Percentiles rank a stretch among this genome's conserved stretches.
These are phyloP conservation scores for Alligator sinensis DNA, from an alignment of 2,113 vertebrate species.

Conservation along the genomic window DNA sequence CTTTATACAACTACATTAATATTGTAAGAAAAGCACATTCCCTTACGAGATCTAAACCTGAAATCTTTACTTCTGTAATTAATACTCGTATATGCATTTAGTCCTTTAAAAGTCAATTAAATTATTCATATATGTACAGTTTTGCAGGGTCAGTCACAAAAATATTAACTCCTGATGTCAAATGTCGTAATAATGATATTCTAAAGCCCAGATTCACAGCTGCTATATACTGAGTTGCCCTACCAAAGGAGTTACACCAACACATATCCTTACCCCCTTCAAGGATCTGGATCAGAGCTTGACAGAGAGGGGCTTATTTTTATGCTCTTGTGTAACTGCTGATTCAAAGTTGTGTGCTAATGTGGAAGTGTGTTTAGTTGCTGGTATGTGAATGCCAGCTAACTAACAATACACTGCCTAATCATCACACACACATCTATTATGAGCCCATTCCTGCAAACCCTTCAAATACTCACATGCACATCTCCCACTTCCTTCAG, in stretches of 20 bases:
- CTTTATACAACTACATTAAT: background rate
- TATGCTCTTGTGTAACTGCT: background rate
- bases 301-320: background rate
- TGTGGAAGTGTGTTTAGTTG: constrained; percentile 74
- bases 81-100: background rate
- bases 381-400: constrained; percentile 72
- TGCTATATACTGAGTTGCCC: too few species aligned
- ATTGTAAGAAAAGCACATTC: background rate
- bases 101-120: background rate
- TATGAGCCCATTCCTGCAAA: background rate
- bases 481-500: background rate
- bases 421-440: constrained; percentile 65
- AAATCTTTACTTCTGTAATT: background rate
- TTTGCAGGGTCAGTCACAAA: background rate
- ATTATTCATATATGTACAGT: background rate
- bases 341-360: constrained; percentile 54
- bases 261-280: background rate
- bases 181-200: background rate
- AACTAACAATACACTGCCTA: constrained; percentile 88
- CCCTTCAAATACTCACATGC: background rate
- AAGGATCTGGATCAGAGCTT: background rate
- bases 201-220: background rate
- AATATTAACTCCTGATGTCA: background rate
- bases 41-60: background rate
- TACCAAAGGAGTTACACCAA: background rate